phyloP scores from a whole-genome alignment of 2,113 vertebrate genomes.

The Erpornis zantholeuca region DNA sequence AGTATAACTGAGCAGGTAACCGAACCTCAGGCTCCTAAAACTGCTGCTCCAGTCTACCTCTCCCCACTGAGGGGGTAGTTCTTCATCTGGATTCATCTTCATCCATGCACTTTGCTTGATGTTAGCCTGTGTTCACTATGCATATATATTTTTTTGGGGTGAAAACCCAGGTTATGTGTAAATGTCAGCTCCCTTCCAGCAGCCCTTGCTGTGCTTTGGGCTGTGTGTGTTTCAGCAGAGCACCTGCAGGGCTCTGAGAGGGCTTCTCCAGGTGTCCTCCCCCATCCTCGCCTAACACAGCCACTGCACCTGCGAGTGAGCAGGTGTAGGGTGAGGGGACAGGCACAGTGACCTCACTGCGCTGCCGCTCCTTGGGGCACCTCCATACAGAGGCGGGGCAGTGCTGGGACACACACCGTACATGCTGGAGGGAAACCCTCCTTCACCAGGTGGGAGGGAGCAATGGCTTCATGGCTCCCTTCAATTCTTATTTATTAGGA shows the following conservation, averaged over 20 bases:
- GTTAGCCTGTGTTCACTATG: not conserved
- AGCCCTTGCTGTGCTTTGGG: not conserved
- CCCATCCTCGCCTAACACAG: fast-evolving
- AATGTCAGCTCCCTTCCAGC: not conserved
- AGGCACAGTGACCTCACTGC: fast-evolving
- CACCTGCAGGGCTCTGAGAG: not conserved
- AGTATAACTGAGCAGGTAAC: not conserved
- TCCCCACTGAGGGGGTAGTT: not conserved
- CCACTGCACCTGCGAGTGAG: not conserved
- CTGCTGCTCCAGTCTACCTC: not conserved
- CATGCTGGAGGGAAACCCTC: fast-evolving
- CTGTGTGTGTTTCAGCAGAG: not conserved
- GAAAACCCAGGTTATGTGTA: not conserved
- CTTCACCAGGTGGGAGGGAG: not conserved
- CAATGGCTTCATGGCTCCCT: not conserved
- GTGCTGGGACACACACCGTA: not conserved
- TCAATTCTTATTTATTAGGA: not conserved
- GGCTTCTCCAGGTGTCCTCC: not conserved
- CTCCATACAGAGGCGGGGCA: not conserved
- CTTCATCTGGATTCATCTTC: not conserved
- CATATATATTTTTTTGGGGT: not conserved
- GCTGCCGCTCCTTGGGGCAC: not conserved
- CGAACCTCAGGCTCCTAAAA: not conserved
- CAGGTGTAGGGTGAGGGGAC: not conserved
- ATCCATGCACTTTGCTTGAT: not conserved